These are phyloP conservation scores for Gallinago solitaria DNA, from an alignment of 2,797 vertebrate genomes.

Conservation along the genomic window DNA sequence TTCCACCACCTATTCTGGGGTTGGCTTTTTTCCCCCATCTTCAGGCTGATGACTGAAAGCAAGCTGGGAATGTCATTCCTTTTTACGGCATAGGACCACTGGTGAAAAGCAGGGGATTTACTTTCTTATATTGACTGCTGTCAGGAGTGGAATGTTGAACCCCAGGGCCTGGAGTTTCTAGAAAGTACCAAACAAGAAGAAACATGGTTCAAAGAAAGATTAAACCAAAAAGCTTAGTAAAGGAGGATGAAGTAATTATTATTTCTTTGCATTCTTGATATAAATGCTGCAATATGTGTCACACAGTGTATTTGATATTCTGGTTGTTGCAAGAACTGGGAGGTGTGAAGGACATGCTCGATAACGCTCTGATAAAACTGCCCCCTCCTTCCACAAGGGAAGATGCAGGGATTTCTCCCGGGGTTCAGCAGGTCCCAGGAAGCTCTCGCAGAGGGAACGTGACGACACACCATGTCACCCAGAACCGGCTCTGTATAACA, in stretches of 20 bases:
- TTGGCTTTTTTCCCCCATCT: rapidly evolving
- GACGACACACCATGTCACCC: neutral
- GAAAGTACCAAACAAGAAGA: neutral
- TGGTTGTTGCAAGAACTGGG: neutral
- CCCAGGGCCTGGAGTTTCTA: neutral
- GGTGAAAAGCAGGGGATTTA: neutral
- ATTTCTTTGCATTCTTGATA: neutral
- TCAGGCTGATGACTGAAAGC: neutral
- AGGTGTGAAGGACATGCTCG: rapidly evolving
- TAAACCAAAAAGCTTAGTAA: neutral
- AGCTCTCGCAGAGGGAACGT: neutral
- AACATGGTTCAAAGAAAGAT: neutral
- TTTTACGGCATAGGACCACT: neutral
- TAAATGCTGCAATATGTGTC: neutral
- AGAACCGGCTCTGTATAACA: neutral
- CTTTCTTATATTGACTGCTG: neutral
- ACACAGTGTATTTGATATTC: neutral
- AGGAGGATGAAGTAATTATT: neutral
- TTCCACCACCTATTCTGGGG: neutral
- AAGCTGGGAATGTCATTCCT: neutral
- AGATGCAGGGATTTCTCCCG: rapidly evolving
- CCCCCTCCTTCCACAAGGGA: neutral
- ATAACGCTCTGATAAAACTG: neutral
- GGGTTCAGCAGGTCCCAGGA: neutral
- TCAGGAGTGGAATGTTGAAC: neutral